A percentile compares a stretch with the other conserved stretches of the same genome.
Evolutionary conservation across 2,888 invertebrate species (phyloP).

Genomic region (Sturmia bella): DNA sequence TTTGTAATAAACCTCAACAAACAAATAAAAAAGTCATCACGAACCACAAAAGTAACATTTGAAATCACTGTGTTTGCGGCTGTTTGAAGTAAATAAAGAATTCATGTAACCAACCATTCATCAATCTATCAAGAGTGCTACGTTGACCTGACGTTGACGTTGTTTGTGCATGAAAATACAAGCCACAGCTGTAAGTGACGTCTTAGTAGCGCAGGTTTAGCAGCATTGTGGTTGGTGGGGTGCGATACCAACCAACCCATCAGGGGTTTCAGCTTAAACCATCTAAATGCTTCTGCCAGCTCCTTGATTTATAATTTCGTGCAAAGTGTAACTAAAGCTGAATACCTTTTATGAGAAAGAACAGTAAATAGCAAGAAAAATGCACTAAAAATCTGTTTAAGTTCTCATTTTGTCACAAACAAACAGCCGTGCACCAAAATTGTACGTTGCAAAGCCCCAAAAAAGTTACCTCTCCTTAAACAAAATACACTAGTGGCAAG

Average conservation of each 20-base stretch:
- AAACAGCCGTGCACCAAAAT: no score
- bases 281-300: constrained; percentile 10
- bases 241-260: constrained; percentile 33
- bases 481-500: constrained; percentile 38
- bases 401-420: no score
- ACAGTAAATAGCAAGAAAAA: constrained; percentile 46
- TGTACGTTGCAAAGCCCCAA: no score
- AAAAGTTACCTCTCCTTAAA: no score
- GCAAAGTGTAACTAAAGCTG: constrained; percentile 58
- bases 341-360: constrained; percentile 62
- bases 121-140: constrained; percentile 56
- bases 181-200: constrained; percentile 64
- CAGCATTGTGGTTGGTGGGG: constrained; percentile 25
- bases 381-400: no score
- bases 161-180: constrained; percentile 38
- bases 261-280: constrained; percentile 44
- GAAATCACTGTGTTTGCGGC: background rate
- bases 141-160: constrained; percentile 47
- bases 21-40: no score
- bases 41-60: background rate
- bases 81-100: background rate
- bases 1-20: no score
- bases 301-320: constrained; percentile 4
- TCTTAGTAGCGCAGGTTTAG: constrained; percentile 42
- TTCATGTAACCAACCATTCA: constrained; percentile 11